Conservation (phyloP, 2,113 vertebrate genomes). For the Cryptotis parvus region DNA sequence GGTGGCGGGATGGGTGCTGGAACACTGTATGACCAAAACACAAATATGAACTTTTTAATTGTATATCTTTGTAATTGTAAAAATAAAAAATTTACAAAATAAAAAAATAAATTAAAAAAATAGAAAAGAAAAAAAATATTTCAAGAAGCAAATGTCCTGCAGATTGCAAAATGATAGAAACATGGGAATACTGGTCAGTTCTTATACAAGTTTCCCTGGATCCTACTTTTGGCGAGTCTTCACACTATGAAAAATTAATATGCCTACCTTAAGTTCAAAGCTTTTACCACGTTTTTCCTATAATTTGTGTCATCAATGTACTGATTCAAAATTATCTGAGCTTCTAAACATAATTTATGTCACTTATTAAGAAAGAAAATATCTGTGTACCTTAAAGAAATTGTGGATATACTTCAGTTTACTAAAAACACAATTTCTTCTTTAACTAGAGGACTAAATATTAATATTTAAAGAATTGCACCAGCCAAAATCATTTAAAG, state of each 20-base stretch:
- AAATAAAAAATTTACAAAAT: too few relatives aligned
- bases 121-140: too few relatives aligned
- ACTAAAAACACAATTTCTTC: background rate
- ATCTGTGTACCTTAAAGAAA: slow-evolving; percentile 41
- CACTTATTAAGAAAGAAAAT: slow-evolving; percentile 44
- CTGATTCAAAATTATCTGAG: slow-evolving; percentile 12
- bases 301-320: background rate
- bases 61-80: too few relatives aligned
- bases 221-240: background rate
- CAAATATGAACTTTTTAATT: too few relatives aligned
- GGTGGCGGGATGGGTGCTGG: too few relatives aligned
- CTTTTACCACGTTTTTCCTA: background rate
- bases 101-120: too few relatives aligned
- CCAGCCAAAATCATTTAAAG: slow-evolving; percentile 37
- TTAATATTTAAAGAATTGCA: too few relatives aligned
- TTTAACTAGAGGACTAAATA: background rate
- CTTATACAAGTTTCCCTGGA: too few relatives aligned
- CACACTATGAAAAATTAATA: background rate
- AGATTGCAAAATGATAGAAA: background rate
- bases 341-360: background rate
- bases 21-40: too few relatives aligned
- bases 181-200: background rate
- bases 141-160: background rate
- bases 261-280: background rate
- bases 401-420: slow-evolving; percentile 57